Conservation (phyloP, 2,888 invertebrate species). For the Troides aeacus region DNA sequence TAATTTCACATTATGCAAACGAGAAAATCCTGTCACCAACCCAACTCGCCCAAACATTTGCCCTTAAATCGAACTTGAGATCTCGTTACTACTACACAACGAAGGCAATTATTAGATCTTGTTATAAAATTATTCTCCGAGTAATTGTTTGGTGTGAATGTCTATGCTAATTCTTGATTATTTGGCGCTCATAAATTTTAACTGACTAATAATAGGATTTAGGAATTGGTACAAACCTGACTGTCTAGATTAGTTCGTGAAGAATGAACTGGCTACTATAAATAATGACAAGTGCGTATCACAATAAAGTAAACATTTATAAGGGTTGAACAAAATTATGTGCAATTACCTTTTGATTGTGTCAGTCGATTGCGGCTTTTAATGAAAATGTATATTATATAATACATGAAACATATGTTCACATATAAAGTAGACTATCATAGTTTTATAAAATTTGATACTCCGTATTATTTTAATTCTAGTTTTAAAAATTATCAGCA, state of each 20-base stretch:
- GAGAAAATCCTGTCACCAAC: too few relatives aligned
- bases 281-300: conserved; percentile 34
- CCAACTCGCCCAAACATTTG: too few relatives aligned
- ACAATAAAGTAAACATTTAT: conserved; percentile 22
- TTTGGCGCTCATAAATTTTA: conserved; percentile 41
- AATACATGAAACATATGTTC: neutral
- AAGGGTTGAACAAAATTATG: conserved; percentile 17
- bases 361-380: neutral
- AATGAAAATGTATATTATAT: neutral
- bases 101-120: conserved; percentile 34
- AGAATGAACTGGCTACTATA: conserved; percentile 35
- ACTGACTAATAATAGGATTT: conserved; percentile 33
- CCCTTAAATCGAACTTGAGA: too few relatives aligned
- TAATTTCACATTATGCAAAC: too few relatives aligned
- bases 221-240: conserved; percentile 34
- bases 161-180: conserved; percentile 44
- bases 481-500: too few relatives aligned
- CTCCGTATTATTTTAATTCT: too few relatives aligned
- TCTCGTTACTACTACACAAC: neutral
- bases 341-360: conserved; percentile 26
- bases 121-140: conserved; percentile 39
- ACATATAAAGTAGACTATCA: neutral
- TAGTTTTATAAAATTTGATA: too few relatives aligned
- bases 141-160: conserved; percentile 44
- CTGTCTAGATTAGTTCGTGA: conserved; percentile 31